Percentiles rank a stretch among this genome's conserved stretches.
Evolutionary conservation across 2,113 vertebrate species (phyloP).

Genomic region (Oreochromis spilurus): DNA sequence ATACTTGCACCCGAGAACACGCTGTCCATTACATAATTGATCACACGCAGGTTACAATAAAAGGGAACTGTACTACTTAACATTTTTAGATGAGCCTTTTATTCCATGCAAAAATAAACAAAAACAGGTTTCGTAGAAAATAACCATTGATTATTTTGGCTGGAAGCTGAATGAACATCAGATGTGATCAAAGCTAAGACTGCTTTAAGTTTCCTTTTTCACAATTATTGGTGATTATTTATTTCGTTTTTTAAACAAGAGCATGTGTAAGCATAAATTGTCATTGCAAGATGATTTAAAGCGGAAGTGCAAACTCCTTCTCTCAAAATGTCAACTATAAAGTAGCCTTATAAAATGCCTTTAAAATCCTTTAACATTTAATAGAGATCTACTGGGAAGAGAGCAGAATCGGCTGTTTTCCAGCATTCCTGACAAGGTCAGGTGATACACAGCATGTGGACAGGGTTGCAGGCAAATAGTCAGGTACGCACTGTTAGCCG

Average conservation of each 20-base stretch:
- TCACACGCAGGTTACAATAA: neutral
- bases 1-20: neutral
- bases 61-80: neutral
- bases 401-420: neutral
- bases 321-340: neutral
- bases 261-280: neutral
- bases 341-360: neutral
- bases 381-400: neutral
- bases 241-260: neutral
- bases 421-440: neutral
- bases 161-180: neutral
- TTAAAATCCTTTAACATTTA: neutral
- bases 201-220: too few species aligned
- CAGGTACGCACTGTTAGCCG: neutral
- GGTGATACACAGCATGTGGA: neutral
- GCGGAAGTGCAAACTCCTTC: neutral
- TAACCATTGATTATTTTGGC: neutral
- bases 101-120: neutral
- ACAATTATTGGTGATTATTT: neutral
- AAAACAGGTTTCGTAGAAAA: neutral
- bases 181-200: neutral
- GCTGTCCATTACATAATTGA: neutral
- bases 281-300: neutral
- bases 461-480: neutral
- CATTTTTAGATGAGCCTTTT: neutral